Base-by-base conservation (phyloP, 2,888 invertebrate species). In the Meandrusa payeni region DNA sequence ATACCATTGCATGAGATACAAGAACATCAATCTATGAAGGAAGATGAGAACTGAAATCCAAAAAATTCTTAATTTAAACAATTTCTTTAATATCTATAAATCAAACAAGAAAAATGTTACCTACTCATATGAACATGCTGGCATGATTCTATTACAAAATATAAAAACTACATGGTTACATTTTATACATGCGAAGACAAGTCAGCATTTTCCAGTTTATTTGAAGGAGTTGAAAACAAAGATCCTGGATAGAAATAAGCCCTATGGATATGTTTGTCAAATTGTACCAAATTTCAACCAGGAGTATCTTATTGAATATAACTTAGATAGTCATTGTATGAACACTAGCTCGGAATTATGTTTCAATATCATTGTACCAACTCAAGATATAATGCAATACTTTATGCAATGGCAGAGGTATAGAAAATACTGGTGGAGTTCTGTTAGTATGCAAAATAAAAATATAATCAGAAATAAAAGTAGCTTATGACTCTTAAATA, bases 371-470 rank as follows among this genome's bases (percentile, higher is more conserved):
- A 69, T 83, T 54, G 60, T 89, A 11, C 69, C 85, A n/a, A 73
- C 82, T 28, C 68, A 76, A 33, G 81, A 87, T 48, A 76, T 89
- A 0, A 89, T 90, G 59, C 92, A 92, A 53, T 89, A 91, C 62
- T 94, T 94, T 67, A 91, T 93, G 61, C 91, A 92, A 55, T 92
- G 93, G 85, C 95, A 95, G 64, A 89, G 93, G 48, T 92, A 94
- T 59, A 89, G 95, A 41, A 93, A 93, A 67, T 91, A 92, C 55
- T 96, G 95, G 95, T 96, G 95, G 95, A 92, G 95, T 76, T 94
- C 93, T 70, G 91, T 93, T 54, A 82, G 85, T 77, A 50, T 4
- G n/a, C n/a, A n/a, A n/a, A n/a, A n/a, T n/a, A n/a, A n/a, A n/a
- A n/a, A n/a, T n/a, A n/a, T n/a, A n/a, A n/a, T n/a, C n/a, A n/a